Evolutionary conservation across 2,888 invertebrate genomes (phyloP), one percentile per base, ranked within the genome.

Genomic region (Eupsilia transversa): DNA sequence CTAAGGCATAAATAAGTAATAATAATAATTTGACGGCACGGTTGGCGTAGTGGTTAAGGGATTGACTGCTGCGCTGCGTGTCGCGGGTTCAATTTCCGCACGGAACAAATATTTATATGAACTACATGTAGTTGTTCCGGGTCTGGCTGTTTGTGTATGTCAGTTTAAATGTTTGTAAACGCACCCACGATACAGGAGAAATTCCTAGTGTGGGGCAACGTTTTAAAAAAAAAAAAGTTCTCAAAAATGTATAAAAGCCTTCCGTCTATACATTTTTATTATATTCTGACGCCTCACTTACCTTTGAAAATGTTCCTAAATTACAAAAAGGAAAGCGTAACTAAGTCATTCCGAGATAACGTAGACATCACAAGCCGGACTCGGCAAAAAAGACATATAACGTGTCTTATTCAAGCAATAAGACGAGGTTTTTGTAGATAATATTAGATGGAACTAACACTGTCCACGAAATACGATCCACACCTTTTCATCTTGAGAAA

Each of bases 401-500:
- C 30, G 56, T 41, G 54, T 30, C 68, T 59, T 69, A 59, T 68
- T 80, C 63, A 67, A 70, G 71, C 57, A 68, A 74, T 65, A 75
- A 65, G 76, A 43, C 49, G 52, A 65, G 72, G 72, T 81, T 73
- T 71, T 73, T 73, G 81, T 75, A 69, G 71, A 80, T 69, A 70
- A 65, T 71, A 77, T 74, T 60, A 77, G 67, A 43, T 73, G 41
- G 56, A 74, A 71, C 72, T 70, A 70, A 70, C 61, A 49, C 71
- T 69, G 72, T 66, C 71, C 65, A 73, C 65, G 69, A 77, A 79
- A 82, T 79, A 76, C 60, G 69, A 65, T 84, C 70, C 68, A 81
- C 75, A 79, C 84, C 75, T 77, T 85, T 86, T 86, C 79, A 84
- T 85, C 75, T 84, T 56, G 35, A 76, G 77, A 84, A 82, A 82